phyloP scores from a whole-genome alignment of 2,797 vertebrate genomes.

The Euthynnus affinis region DNA sequence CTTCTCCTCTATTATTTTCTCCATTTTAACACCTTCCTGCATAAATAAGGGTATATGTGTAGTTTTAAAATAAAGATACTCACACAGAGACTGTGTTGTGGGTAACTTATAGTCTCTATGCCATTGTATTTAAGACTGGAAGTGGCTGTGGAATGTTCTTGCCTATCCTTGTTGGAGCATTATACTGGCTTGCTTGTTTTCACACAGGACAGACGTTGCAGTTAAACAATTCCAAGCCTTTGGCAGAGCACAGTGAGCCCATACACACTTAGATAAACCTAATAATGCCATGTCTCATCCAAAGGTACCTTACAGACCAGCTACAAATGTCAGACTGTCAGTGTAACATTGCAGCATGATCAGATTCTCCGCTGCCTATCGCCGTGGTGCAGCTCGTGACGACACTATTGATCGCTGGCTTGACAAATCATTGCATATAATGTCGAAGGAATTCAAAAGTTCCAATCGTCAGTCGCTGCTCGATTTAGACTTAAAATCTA shows the following conservation, averaged over 20 bases:
- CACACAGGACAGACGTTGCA: constrained; percentile 57
- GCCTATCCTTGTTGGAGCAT: constrained; percentile 46
- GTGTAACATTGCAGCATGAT: constrained; percentile 63
- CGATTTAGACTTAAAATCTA: constrained; percentile 54
- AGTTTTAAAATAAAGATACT: constrained; percentile 18
- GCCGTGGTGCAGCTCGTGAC: constrained; percentile 59
- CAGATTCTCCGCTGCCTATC: constrained; percentile 51
- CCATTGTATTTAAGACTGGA: constrained; percentile 62
- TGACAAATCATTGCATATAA: constrained; percentile 63
- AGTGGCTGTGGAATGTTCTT: constrained; percentile 72
- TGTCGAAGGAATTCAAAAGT: constrained; percentile 61
- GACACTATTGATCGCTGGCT: constrained; percentile 69
- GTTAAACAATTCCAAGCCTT: constrained; percentile 67
- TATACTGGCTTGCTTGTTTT: constrained; percentile 71
- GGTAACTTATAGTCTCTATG: constrained; percentile 50
- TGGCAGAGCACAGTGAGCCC: constrained; percentile 60
- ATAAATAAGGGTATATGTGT: not conserved
- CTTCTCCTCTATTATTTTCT: not conserved
- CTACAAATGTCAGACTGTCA: constrained; percentile 63
- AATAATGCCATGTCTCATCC: constrained; percentile 72
- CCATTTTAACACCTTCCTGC: constrained; percentile 2
- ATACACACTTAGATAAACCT: constrained; percentile 70
- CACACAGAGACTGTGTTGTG: constrained; percentile 29
- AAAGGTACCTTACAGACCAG: constrained; percentile 59
- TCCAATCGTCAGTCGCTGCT: constrained; percentile 37